phyloP scores from a whole-genome alignment of 2,797 vertebrate species.

The Sebastes umbrosus region DNA sequence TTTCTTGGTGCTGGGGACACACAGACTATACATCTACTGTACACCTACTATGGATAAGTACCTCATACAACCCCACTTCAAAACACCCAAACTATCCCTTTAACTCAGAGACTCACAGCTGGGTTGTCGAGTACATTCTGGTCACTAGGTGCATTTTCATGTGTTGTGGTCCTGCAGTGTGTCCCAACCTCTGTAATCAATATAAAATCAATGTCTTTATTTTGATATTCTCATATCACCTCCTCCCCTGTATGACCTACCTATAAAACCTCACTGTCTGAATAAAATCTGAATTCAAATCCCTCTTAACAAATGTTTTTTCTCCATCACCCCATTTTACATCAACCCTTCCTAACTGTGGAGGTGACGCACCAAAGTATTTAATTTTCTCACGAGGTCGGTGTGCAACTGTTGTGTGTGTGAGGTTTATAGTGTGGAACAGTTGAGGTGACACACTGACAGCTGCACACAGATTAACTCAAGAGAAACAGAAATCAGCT shows the following conservation, averaged over 20 bases:
- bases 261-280: neutral
- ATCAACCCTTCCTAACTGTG: neutral
- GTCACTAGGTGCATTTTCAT: neutral
- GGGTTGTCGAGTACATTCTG: too few relatives aligned
- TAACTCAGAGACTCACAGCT: too few relatives aligned
- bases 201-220: neutral
- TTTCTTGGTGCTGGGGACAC: too few relatives aligned
- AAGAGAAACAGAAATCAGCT: constrained; percentile 53
- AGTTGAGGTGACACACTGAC: constrained; percentile 67
- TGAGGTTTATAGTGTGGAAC: constrained; percentile 59
- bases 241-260: neutral
- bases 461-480: constrained; percentile 59
- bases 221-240: neutral
- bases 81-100: too few relatives aligned
- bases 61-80: too few relatives aligned
- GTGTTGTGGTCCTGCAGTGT: neutral
- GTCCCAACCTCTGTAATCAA: neutral
- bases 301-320: neutral
- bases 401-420: constrained; percentile 35
- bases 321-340: neutral
- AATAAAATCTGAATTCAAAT: neutral
- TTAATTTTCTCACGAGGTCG: constrained; percentile 14
- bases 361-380: neutral
- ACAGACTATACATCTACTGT: too few relatives aligned
- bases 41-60: too few relatives aligned